A percentile compares a stretch with the other conserved stretches of the same genome.
Evolutionary conservation across 2,888 invertebrate species (phyloP).

Genomic region (Rotaria macrura): DNA sequence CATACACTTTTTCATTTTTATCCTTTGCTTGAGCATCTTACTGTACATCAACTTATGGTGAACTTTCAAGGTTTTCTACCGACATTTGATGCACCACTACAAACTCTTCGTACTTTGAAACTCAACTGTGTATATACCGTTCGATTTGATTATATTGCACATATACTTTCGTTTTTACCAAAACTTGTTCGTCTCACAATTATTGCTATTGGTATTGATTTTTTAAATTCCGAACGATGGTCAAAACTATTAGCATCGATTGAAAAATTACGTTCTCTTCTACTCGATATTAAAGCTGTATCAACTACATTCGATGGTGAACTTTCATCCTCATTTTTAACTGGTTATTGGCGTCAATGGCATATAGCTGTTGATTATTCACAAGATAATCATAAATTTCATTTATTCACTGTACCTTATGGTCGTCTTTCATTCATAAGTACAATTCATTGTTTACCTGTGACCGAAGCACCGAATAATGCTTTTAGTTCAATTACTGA

Average conservation of each 20-base stretch:
- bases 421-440: not conserved
- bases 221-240: not conserved
- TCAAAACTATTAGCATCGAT: not conserved
- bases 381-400: not conserved
- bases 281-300: not conserved
- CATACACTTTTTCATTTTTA: not conserved
- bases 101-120: not conserved
- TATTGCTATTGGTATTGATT: not conserved
- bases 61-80: not conserved
- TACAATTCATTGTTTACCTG: not conserved
- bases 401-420: not conserved
- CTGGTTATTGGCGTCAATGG: not conserved
- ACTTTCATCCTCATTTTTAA: not conserved
- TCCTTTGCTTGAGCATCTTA: not conserved
- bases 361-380: not conserved
- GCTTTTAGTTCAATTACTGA: not conserved
- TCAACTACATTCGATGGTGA: not conserved
- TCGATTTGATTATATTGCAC: not conserved
- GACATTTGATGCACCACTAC: not conserved
- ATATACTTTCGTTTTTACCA: not conserved
- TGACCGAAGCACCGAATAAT: not conserved
- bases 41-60: not conserved
- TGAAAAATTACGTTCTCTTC: not conserved
- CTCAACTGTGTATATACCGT: not conserved
- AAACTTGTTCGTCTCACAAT: not conserved